Conservation (phyloP, 1,140 invertebrate species). For the Cotesia glomerata region DNA sequence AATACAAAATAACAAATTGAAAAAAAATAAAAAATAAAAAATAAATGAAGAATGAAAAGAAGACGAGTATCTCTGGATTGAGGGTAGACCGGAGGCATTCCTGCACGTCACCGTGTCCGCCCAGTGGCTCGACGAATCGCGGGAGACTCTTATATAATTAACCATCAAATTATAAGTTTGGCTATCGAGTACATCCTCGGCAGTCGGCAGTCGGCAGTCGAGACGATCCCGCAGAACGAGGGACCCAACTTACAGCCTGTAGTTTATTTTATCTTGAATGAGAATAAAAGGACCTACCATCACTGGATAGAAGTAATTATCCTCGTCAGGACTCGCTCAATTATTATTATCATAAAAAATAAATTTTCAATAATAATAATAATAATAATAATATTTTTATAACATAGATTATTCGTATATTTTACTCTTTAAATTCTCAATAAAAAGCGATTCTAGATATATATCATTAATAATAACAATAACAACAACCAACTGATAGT, state of each 20-base stretch:
- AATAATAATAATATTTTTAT: too few species aligned
- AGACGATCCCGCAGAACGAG: conserved; percentile 6
- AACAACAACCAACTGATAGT: too few species aligned
- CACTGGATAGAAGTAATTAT: conserved; percentile 61
- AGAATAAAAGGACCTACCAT: conserved; percentile 27
- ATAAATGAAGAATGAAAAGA: background rate
- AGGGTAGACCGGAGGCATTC: conserved; percentile 47
- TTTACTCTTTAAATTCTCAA: too few species aligned
- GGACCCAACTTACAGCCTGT: conserved; percentile 10
- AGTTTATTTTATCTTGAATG: conserved; percentile 39
- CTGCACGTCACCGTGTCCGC: conserved; percentile 63
- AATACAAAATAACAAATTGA: background rate
- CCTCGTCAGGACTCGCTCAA: conserved; percentile 21
- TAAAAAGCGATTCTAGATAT: too few species aligned
- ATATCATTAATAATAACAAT: too few species aligned
- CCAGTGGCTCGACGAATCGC: conserved; percentile 61
- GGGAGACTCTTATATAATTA: conserved; percentile 63
- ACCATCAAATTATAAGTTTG: conserved; percentile 65
- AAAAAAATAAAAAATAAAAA: background rate
- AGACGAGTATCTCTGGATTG: background rate
- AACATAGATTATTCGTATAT: too few species aligned
- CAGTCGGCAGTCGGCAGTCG: background rate
- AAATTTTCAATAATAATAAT: too few species aligned
- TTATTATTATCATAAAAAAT: background rate
- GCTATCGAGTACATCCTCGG: conserved; percentile 49